Base-by-base conservation (phyloP, 1,140 invertebrate genomes). In the Zelostemma sp. region DNA sequence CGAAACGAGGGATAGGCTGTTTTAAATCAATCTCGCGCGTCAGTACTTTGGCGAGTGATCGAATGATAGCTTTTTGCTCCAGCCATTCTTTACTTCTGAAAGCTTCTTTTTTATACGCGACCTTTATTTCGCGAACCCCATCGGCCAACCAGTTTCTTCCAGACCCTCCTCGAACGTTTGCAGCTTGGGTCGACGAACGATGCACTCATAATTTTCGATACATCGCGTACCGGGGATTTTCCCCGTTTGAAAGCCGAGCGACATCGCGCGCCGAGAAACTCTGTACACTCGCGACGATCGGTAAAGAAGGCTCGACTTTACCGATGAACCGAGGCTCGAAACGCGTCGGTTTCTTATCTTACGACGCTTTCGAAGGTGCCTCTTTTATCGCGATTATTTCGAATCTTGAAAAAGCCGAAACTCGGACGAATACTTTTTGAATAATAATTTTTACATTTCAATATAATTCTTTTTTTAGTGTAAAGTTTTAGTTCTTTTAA, bases 101-200 rank as follows among this genome's bases (percentile, higher is more conserved):
- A 38, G 51, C 58, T 67, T 54, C 60, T 67, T 72, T 70, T 64
- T 71, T 77, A 53, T 65, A 46, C 68, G 65, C 69, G 57, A 68
- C 72, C 53, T 76, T 78, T 75, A 75, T 74, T 76, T 76, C 65
- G 72, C 69, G 68, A 68, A 72, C 60, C 69, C 58, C 69, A 63
- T 61, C 60, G 59, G 49, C 73, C 73, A 77, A 79, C 77, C 77
- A 79, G 77, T 79, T 79, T 76, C 74, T 28, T 8, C n/a, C 64
- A 75, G 73, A 57, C 62, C 63, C 71, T 71, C 65, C 59, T 59
- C 65, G 59, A 64, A 57, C 47, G 38, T 61, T 61, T 63, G 68
- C 56, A 57, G 69, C 66, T 49, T 76, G 73, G 80, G 79, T 82
- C 79, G 79, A 78, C 78, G 81, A 78, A 81, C 79, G 79, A 75